phyloP scores from a whole-genome alignment of 2,797 vertebrate species.

The Smutsia temminckii region DNA sequence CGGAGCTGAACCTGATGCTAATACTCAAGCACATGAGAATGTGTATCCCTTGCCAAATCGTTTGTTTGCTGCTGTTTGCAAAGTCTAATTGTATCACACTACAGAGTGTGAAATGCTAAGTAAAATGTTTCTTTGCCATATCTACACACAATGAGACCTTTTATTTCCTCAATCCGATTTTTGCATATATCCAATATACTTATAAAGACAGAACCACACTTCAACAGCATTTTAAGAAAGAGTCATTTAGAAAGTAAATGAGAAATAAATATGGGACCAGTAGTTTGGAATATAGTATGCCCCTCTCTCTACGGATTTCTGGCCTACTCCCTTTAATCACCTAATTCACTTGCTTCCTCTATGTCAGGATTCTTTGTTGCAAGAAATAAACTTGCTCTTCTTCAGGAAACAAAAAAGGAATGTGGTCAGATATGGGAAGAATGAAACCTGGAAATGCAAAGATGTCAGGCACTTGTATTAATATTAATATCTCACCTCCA shows the following conservation, averaged over 20 bases:
- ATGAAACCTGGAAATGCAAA: background rate
- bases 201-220: conserved; percentile 40
- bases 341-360: background rate
- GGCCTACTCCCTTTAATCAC: background rate
- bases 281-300: background rate
- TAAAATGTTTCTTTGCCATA: conserved; percentile 42
- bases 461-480: background rate
- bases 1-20: conserved; percentile 28
- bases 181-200: conserved; percentile 52
- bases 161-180: conserved; percentile 60
- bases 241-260: conserved; percentile 48
- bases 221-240: conserved; percentile 16
- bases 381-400: background rate
- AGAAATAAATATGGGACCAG: background rate
- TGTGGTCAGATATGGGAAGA: background rate
- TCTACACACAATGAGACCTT: conserved; percentile 4
- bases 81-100: conserved; percentile 60
- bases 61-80: conserved; percentile 57
- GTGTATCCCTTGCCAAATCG: conserved; percentile 46
- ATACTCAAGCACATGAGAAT: background rate
- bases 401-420: background rate
- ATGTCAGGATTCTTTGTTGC: background rate
- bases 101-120: conserved; percentile 45
- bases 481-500: background rate
- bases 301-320: background rate